These are phyloP conservation scores for Zhuqinia jingwanae DNA, from an alignment of 2,888 invertebrate species.

Conservation along the genomic window DNA sequence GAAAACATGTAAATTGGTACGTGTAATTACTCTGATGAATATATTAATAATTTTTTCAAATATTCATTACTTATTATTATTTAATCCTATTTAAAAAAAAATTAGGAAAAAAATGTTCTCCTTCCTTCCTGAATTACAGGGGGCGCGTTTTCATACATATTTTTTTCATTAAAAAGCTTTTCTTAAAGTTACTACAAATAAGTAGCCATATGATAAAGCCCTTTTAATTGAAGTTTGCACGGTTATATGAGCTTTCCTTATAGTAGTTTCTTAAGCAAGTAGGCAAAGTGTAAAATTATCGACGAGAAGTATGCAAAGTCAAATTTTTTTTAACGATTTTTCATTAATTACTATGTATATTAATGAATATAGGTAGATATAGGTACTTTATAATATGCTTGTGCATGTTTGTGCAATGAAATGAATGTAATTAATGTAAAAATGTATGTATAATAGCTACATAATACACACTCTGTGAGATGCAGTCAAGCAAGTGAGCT, in stretches of 20 bases:
- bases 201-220: not conserved
- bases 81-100: not conserved
- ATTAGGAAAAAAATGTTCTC: not conserved
- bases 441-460: not conserved
- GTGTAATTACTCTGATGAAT: not conserved
- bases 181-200: not conserved
- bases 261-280: too few species aligned
- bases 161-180: constrained; percentile 8
- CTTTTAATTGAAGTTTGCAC: constrained; percentile 19
- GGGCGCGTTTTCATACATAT: constrained; percentile 1
- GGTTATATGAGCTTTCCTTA: too few species aligned
- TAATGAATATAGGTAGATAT: not conserved
- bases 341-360: constrained; percentile 34
- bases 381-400: too few species aligned
- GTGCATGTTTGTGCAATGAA: too few species aligned
- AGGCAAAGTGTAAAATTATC: too few species aligned
- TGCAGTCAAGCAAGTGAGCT: constrained; percentile 30
- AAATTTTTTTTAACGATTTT: not conserved
- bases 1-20: not conserved
- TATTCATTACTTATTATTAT: too few species aligned
- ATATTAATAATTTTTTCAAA: not conserved
- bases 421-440: too few species aligned
- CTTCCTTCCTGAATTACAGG: constrained; percentile 23
- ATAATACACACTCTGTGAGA: constrained; percentile 13
- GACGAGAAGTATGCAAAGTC: too few species aligned